phyloP scores from a whole-genome alignment of 2,797 vertebrate genomes.

The Synanceia verrucosa region DNA sequence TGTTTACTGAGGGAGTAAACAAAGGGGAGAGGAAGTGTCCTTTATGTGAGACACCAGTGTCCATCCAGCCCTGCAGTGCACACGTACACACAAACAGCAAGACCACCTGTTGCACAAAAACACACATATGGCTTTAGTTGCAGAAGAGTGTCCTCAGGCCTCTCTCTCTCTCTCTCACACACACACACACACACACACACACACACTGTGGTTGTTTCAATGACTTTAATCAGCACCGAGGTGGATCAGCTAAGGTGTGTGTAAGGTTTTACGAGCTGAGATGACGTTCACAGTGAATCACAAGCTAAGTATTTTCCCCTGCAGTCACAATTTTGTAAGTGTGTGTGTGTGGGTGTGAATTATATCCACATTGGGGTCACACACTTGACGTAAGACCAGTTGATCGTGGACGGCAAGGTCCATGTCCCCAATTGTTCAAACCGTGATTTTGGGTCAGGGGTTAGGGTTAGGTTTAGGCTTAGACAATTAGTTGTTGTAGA shows the following conservation, averaged over 20 bases:
- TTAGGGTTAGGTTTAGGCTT: no score
- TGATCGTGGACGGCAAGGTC: no score
- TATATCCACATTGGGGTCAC: no score
- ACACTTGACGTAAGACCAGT: no score
- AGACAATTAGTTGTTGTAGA: no score
- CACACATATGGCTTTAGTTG: constrained; percentile 5
- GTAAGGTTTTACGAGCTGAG: constrained; percentile 51
- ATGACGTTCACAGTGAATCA: constrained; percentile 46
- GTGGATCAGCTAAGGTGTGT: constrained; percentile 12
- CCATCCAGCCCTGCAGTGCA: constrained; percentile 58
- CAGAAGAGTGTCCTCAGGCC: constrained; percentile 31
- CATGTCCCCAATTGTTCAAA: no score
- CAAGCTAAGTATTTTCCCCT: constrained; percentile 28
- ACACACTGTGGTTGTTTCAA: constrained; percentile 5
- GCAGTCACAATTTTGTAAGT: constrained; percentile 37
- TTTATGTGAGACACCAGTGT: constrained; percentile 67
- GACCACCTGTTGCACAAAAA: constrained; percentile 65
- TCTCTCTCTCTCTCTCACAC: neutral
- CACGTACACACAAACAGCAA: constrained; percentile 12
- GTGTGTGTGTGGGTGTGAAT: constrained; percentile 4
- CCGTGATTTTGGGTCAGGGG: no score
- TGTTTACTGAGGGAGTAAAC: constrained; percentile 63
- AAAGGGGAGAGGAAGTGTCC: constrained; percentile 70
- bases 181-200: constrained; percentile 23
- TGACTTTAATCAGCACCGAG: constrained; percentile 25